Conservation (phyloP, 1,140 invertebrate species). For the Heliconius hermathena region DNA sequence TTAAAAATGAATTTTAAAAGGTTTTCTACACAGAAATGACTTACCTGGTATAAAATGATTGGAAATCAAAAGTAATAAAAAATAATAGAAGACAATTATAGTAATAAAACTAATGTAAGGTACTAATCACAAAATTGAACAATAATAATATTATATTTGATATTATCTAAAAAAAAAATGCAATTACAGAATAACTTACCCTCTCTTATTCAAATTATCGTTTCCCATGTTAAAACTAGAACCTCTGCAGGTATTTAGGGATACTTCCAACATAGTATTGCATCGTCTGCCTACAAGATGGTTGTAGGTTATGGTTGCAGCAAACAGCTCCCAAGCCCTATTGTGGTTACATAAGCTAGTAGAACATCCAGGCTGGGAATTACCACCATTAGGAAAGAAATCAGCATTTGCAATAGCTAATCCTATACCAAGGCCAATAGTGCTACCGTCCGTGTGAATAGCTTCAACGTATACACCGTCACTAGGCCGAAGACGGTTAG, state of each 20-base stretch:
- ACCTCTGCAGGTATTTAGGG: slow-evolving; percentile 53
- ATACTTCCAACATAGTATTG: slow-evolving; percentile 45
- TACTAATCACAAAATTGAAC: no score
- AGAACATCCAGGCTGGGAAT: slow-evolving; percentile 75
- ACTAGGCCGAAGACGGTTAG: slow-evolving; percentile 36
- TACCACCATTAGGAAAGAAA: slow-evolving; percentile 91
- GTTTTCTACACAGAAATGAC: no score
- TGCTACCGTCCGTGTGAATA: slow-evolving; percentile 85
- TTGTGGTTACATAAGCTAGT: slow-evolving; percentile 84
- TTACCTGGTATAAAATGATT: no score
- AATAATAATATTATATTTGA: no score
- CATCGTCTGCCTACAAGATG: slow-evolving; percentile 56
- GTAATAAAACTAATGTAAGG: no score
- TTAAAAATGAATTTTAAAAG: no score
- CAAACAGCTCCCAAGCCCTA: slow-evolving; percentile 84
- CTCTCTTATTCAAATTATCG: slow-evolving; percentile 51
- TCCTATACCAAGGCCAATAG: slow-evolving; percentile 84
- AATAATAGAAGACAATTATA: no score
- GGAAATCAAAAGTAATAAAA: no score
- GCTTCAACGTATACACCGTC: slow-evolving; percentile 85
- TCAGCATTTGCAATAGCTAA: slow-evolving; percentile 83
- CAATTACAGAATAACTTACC: slow-evolving; percentile 45
- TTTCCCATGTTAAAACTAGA: slow-evolving; percentile 55
- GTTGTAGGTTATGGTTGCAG: slow-evolving; percentile 63
- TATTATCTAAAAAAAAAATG: no score